Evolutionary conservation across 2,888 invertebrate genomes (phyloP).

Genomic region (Phortica okadai): DNA sequence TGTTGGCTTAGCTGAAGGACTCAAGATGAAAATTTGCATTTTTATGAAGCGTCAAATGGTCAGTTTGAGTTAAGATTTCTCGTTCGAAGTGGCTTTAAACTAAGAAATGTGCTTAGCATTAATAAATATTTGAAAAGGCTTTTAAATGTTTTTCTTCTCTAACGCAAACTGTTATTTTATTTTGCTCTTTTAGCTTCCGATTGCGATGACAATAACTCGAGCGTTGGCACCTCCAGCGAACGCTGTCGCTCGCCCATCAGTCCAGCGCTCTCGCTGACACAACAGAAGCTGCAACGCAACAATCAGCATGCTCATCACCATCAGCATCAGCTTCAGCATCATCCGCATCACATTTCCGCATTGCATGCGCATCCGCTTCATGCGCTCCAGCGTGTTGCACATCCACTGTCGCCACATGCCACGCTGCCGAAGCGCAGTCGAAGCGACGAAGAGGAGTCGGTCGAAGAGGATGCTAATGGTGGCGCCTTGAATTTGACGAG

Average conservation of each 20-base stretch:
- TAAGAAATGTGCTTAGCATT: conserved; percentile 28
- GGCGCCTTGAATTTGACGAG: conserved; percentile 74
- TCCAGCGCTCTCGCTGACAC: conserved; percentile 62
- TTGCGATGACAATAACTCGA: conserved; percentile 75
- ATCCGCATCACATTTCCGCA: conserved; percentile 51
- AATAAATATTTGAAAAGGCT: conserved; percentile 29
- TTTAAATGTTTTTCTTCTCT: conserved; percentile 6
- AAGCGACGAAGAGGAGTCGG: conserved; percentile 32
- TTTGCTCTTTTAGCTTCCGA: conserved; percentile 68
- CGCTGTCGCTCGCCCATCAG: conserved; percentile 74
- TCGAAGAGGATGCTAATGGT: conserved; percentile 67
- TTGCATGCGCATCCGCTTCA: conserved; percentile 46
- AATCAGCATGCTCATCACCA: conserved; percentile 51
- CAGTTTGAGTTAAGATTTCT: neutral
- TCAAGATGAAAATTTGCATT: conserved; percentile 39
- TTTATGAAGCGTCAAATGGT: conserved; percentile 48
- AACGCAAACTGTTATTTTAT: conserved; percentile 10
- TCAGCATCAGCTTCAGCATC: conserved; percentile 51
- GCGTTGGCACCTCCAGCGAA: conserved; percentile 74
- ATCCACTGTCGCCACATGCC: conserved; percentile 34
- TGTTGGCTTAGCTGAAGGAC: conserved; percentile 2
- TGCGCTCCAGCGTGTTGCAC: conserved; percentile 23
- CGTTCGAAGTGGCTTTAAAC: neutral
- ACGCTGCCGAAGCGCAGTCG: conserved; percentile 23
- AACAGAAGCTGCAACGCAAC: conserved; percentile 61